A percentile compares a stretch with the other conserved stretches of the same genome.
Evolutionary conservation across 2,113 vertebrate genomes (phyloP).

Genomic region (Corythornis vintsioides): DNA sequence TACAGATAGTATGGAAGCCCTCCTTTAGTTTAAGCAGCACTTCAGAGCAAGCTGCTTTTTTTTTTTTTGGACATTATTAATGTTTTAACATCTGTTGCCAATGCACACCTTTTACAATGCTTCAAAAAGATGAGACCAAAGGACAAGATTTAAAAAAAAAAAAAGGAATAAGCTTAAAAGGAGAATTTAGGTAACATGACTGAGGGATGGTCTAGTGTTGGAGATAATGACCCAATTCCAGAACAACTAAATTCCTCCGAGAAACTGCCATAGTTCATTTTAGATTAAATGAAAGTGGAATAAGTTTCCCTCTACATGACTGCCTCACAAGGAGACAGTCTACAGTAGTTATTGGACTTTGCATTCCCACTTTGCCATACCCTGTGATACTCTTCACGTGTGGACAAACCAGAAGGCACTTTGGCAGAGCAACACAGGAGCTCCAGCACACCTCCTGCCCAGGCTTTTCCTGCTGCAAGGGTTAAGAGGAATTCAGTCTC

Average conservation of each 20-base stretch:
- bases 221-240: not conserved
- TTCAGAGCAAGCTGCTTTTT: not conserved
- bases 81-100: not conserved
- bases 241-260: not conserved
- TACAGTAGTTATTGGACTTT: not conserved
- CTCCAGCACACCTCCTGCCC: not conserved
- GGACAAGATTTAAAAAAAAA: not conserved
- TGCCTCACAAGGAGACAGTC: not conserved
- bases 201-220: not conserved
- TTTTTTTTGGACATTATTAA: not conserved
- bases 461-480: not conserved
- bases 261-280: not conserved
- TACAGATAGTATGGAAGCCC: not conserved
- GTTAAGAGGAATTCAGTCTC: not conserved
- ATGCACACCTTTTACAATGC: not conserved
- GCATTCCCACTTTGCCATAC: not conserved
- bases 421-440: not conserved
- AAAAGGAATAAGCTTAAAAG: not conserved
- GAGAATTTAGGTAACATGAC: not conserved
- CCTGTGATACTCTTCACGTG: not conserved
- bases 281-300: not conserved
- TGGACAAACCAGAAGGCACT: constrained; percentile 47
- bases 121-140: not conserved
- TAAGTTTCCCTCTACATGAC: not conserved
- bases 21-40: not conserved